Evolutionary conservation across 2,888 invertebrate genomes (phyloP).

Genomic region (Dolomedes plantarius): DNA sequence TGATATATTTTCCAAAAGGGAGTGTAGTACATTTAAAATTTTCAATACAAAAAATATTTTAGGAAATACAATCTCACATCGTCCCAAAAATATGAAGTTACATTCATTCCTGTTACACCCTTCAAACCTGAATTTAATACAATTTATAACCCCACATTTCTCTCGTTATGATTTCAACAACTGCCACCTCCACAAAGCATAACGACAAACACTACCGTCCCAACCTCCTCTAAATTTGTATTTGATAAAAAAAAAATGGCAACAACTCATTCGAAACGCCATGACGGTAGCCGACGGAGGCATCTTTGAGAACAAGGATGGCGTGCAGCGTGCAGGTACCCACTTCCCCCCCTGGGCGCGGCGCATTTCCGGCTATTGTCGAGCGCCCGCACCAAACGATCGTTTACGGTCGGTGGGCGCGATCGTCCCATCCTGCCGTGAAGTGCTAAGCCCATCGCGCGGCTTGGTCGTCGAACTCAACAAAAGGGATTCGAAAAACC

Average conservation of each 20-base stretch:
- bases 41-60: too few species aligned
- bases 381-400: not conserved
- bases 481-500: not conserved
- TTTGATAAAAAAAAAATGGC: not conserved
- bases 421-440: not conserved
- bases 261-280: not conserved
- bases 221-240: too few species aligned
- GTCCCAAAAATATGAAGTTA: too few species aligned
- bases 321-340: not conserved
- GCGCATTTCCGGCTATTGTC: slow-evolving; percentile 4
- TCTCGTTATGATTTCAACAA: too few species aligned
- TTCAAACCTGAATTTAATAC: too few species aligned
- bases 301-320: not conserved
- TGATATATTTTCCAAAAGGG: too few species aligned
- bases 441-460: not conserved
- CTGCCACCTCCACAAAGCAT: too few species aligned
- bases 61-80: too few species aligned
- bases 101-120: too few species aligned
- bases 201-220: too few species aligned
- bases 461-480: not conserved
- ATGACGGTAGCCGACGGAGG: not conserved
- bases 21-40: too few species aligned
- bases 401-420: not conserved
- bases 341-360: not conserved
- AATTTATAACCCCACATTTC: too few species aligned